phyloP scores from a whole-genome alignment of 1,140 invertebrate species.

The Camponotus vicinus region DNA sequence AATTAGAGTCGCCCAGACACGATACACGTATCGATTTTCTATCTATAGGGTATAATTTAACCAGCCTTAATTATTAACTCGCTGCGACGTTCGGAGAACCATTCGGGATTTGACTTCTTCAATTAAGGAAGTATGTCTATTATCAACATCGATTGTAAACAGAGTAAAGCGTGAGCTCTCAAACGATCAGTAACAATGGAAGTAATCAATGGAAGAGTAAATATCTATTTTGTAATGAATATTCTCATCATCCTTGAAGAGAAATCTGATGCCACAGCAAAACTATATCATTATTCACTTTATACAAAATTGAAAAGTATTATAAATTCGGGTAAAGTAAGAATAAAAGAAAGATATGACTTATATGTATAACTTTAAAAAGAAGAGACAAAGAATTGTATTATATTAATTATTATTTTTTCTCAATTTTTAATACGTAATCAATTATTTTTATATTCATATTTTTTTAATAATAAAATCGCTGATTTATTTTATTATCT shows the following conservation, averaged over 20 bases:
- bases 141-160: too few species aligned
- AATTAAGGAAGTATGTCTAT: conserved; percentile 19
- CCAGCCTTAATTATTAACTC: conserved; percentile 49
- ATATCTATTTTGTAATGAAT: too few species aligned
- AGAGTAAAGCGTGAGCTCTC: too few species aligned
- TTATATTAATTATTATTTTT: background rate
- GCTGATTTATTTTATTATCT: conserved; percentile 3
- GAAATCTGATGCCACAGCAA: too few species aligned
- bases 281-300: too few species aligned
- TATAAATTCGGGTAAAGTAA: conserved; percentile 16
- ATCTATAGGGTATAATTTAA: conserved; percentile 70
- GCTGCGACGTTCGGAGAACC: conserved; percentile 3
- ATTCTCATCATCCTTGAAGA: too few species aligned
- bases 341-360: background rate
- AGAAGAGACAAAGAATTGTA: too few species aligned
- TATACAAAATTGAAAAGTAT: background rate
- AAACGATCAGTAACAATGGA: too few species aligned
- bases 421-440: background rate
- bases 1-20: conserved; percentile 30
- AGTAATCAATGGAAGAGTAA: too few species aligned
- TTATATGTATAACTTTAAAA: too few species aligned
- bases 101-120: background rate
- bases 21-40: conserved; percentile 65
- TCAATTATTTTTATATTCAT: background rate
- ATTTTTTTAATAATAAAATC: background rate